These are phyloP conservation scores for Protonibea diacanthus DNA, from an alignment of 2,797 vertebrate species.

Conservation along the genomic window DNA sequence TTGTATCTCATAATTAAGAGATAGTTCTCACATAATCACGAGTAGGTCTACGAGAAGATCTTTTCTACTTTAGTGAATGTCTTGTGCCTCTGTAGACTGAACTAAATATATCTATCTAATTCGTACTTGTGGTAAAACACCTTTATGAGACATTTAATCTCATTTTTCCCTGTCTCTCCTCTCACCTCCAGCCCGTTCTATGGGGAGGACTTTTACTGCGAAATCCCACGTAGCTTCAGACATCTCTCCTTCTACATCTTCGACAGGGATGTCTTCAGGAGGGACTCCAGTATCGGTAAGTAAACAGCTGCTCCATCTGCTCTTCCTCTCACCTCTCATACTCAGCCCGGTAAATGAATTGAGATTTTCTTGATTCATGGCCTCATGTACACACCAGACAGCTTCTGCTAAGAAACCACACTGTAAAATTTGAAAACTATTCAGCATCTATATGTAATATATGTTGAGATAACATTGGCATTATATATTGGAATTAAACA, in stretches of 20 bases:
- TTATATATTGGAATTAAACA: not conserved
- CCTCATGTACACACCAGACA: not conserved
- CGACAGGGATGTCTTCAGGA: constrained; percentile 99
- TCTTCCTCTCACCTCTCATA: not conserved
- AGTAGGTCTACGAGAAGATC: not conserved
- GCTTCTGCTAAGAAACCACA: too few relatives aligned
- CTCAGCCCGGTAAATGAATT: not conserved
- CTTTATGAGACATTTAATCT: constrained; percentile 5
- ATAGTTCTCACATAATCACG: not conserved
- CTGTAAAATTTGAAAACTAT: not conserved
- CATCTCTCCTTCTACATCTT: constrained; percentile 99
- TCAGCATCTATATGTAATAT: not conserved
- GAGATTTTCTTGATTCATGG: not conserved
- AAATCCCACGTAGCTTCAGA: constrained; percentile 98
- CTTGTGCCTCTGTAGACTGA: not conserved
- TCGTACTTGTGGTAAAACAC: constrained; percentile 10
- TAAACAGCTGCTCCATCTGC: constrained; percentile 22
- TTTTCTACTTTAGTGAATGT: not conserved
- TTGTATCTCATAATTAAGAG: not conserved
- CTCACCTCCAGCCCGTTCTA: constrained; percentile 92
- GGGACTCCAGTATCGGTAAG: constrained; percentile 99
- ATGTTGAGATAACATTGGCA: too few relatives aligned
- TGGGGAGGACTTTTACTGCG: constrained; percentile 99
- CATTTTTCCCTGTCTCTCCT: constrained; percentile 14
- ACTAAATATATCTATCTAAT: not conserved